Evolutionary conservation across 2,797 vertebrate species (phyloP), one percentile per base, ranked within the genome.

Genomic region (Phylloscopus collybita): DNA sequence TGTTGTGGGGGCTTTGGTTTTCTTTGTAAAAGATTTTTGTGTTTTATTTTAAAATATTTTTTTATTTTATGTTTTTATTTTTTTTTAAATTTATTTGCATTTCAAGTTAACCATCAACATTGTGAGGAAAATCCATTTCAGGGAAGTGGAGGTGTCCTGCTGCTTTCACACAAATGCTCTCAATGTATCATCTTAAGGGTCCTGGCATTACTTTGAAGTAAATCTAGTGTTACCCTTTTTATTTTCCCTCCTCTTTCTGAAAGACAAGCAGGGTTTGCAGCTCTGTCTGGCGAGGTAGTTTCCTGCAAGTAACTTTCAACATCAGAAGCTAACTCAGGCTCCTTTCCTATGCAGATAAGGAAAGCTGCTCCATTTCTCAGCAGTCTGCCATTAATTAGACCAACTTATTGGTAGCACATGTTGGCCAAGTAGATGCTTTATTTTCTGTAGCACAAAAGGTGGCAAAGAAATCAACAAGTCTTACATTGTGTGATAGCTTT

Each of bases 371-470:
- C 1, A 70, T 84, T 94, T 86, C 95, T 73, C 86, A 59, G 80
- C 51, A 50, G 96, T 86, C 98, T 99, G 98, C 97, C 96, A 86
- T 98, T 98, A 97, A 98, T 99, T 98, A 98, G 87, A 90, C 51
- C 45, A 64, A 73, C 96, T 98, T 98, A 99, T 98, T 98, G 98
- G 97, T 98, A 98, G 97, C 98, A 98, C 96, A 98, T 98, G 98
- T 97, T 90, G 90, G 66, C 92, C 36, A 80, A 97, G 93, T 91
- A 92, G 94, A 94, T 90, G 92, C 94, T 97, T 98, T 98, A 96
- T 98, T 98, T 98, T 97, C 96, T 85, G 95, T 98, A 97, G 97
- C 97, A 95, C 95, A 96, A 98, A 98, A 98, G 98, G 98, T 98
- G 98, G 97, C 91, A 96, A 98, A 98, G 98, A 98, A 98, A 98